Percentiles rank a stretch among this genome's conserved stretches.
These are phyloP conservation scores for Brachionus asplanchnoidis DNA, from an alignment of 1,140 invertebrate species.

Conservation along the genomic window DNA sequence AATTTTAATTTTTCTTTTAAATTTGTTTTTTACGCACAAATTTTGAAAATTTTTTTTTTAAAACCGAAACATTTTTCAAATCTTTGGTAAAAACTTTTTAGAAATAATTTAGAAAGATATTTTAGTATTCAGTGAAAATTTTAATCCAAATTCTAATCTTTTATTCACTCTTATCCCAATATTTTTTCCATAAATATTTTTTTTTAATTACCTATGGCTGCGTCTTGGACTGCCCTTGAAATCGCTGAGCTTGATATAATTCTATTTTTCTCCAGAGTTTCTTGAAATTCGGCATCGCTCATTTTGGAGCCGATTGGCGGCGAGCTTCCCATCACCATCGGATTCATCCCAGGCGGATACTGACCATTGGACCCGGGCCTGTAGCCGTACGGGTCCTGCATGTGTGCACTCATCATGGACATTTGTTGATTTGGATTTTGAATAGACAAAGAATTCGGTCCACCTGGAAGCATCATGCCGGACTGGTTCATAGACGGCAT, in stretches of 20 bases:
- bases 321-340: not conserved
- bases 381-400: not conserved
- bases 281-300: conserved; percentile 91
- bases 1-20: too few species aligned
- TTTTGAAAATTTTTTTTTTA: too few species aligned
- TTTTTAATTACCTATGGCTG: conserved; percentile 77
- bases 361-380: not conserved
- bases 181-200: too few species aligned
- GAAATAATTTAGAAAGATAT: too few species aligned
- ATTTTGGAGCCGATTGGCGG: conserved; percentile 56
- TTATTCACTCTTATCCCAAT: too few species aligned
- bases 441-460: not conserved
- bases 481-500: not conserved
- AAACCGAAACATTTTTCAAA: too few species aligned
- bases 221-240: conserved; percentile 89
- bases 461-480: not conserved
- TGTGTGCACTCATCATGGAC: not conserved
- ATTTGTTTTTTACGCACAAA: too few species aligned
- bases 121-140: too few species aligned
- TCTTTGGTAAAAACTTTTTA: too few species aligned
- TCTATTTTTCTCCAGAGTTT: conserved; percentile 91
- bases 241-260: conserved; percentile 95
- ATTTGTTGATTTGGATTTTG: conserved; percentile 34
- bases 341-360: not conserved
- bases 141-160: too few species aligned